Evolutionary conservation across 92 coral and sea anemone species (phyloP).

Genomic region (Zoanthus sociatus): DNA sequence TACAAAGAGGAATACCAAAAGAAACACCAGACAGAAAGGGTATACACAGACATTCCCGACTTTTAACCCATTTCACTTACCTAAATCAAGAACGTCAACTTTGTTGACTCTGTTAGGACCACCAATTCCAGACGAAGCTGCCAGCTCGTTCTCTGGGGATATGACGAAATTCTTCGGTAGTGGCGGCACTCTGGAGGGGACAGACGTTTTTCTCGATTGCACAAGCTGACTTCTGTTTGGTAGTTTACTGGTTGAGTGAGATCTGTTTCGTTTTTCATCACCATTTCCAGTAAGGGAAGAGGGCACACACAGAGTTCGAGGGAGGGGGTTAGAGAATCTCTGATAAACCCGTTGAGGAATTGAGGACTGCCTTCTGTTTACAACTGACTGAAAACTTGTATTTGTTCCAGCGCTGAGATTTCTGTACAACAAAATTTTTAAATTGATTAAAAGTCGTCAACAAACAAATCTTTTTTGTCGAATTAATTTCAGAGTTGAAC

Average conservation of each 20-base stretch:
- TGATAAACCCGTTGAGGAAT: slow-evolving; percentile 22
- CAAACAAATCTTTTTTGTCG: too few relatives aligned
- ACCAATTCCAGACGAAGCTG: slow-evolving; percentile 28
- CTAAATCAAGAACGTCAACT: slow-evolving; percentile 41
- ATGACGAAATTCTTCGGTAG: neutral
- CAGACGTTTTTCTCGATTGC: neutral
- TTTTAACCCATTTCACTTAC: neutral
- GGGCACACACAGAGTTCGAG: slow-evolving; percentile 11
- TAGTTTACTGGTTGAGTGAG: slow-evolving; percentile 34
- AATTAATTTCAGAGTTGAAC: too few relatives aligned
- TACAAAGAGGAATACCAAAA: too few relatives aligned
- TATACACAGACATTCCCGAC: neutral
- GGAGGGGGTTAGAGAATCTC: slow-evolving; percentile 30
- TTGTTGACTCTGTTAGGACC: neutral
- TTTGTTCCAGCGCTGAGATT: slow-evolving; percentile 33
- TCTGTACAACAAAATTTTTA: neutral
- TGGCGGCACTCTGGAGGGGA: slow-evolving; percentile 55
- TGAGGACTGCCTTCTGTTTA: slow-evolving; percentile 1
- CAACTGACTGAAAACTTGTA: neutral
- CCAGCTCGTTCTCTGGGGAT: slow-evolving; percentile 44
- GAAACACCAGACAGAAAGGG: too few relatives aligned
- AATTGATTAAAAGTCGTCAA: too few relatives aligned
- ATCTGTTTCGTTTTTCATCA: slow-evolving; percentile 11
- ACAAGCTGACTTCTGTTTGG: slow-evolving; percentile 32
- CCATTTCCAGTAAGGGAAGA: slow-evolving; percentile 1